phyloP scores from a whole-genome alignment of 2,113 vertebrate species.

The Bubo scandiacus region DNA sequence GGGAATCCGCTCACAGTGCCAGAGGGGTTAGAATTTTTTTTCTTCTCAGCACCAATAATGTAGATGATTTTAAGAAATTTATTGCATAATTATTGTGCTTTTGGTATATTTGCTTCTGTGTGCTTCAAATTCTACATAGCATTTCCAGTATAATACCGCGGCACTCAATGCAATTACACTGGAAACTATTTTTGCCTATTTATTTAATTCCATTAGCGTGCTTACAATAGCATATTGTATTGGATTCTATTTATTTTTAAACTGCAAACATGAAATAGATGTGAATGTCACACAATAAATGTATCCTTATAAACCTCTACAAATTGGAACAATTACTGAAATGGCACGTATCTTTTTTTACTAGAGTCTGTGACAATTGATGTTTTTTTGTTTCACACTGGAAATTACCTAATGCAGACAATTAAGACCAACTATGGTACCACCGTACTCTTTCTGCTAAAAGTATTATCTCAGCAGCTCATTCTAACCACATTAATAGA shows the following conservation, averaged over 20 bases:
- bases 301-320: not conserved
- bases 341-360: not conserved
- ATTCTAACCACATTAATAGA: not conserved
- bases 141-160: not conserved
- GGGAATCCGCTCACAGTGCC: not conserved
- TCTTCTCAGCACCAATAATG: not conserved
- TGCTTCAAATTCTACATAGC: not conserved
- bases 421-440: not conserved
- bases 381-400: not conserved
- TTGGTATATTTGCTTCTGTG: not conserved
- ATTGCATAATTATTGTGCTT: not conserved
- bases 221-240: not conserved
- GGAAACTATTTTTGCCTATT: not conserved
- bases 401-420: not conserved
- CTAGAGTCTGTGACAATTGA: not conserved
- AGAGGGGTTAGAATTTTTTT: not conserved
- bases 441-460: not conserved
- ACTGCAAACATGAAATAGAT: not conserved
- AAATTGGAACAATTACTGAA: slow-evolving; percentile 24
- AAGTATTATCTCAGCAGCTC: not conserved
- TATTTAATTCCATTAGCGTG: not conserved
- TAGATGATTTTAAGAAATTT: not conserved
- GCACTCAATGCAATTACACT: not conserved
- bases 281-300: not conserved
- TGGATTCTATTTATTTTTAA: slow-evolving; percentile 12